Percentiles rank a stretch among this genome's conserved stretches.
Conservation (phyloP, 2,797 vertebrate species). For the Parauchenoglanis ngamensis region DNA sequence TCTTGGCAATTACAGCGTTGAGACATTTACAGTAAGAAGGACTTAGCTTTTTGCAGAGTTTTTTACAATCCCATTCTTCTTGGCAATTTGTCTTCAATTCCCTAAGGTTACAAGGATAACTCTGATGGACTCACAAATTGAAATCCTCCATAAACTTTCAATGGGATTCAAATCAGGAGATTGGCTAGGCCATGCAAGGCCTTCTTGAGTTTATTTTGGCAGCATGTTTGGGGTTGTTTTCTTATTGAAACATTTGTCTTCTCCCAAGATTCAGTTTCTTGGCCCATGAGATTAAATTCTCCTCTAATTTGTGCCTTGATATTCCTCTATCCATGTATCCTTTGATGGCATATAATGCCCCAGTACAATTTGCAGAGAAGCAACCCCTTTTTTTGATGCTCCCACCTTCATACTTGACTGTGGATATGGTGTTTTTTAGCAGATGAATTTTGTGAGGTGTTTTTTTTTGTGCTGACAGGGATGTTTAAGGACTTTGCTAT, state of each 20-base stretch:
- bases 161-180: neutral
- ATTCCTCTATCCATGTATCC: neutral
- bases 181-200: neutral
- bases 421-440: neutral
- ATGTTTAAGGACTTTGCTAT: neutral
- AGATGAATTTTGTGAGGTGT: neutral
- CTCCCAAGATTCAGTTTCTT: neutral
- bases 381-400: neutral
- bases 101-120: neutral
- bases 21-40: neutral
- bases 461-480: no score
- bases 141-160: constrained; percentile 1
- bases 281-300: neutral
- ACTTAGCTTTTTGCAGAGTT: neutral
- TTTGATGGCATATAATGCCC: neutral
- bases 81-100: neutral
- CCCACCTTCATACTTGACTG: neutral
- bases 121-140: neutral
- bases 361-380: neutral
- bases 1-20: neutral
- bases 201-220: constrained; percentile 2
- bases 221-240: neutral
- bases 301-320: neutral
- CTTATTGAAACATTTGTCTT: neutral
- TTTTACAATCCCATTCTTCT: neutral